Base-by-base conservation (phyloP, 2,797 vertebrate species). In the Sebastes taczanowskii region DNA sequence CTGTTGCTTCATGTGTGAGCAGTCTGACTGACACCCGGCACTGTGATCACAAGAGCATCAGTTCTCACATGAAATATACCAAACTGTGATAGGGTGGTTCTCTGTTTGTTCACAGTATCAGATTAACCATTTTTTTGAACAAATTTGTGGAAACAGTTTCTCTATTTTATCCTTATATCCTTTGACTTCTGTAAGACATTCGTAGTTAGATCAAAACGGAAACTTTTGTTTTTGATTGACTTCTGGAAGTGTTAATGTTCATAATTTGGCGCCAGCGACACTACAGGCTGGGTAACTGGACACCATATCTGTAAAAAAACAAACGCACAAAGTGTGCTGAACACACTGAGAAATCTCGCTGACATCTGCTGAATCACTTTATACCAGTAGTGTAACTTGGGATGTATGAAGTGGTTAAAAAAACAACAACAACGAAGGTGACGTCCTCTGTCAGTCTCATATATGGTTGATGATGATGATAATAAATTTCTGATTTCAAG, bases 401-500 rank as follows among this genome's bases (percentile, higher is more conserved):
- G 34, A 27, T 75, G 23, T 62, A 34, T 29, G 23, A 73, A 67
- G 52, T 52, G 30, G 29, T 74, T 56, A 38, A 63, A 55, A 20
- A 42, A 77, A 13, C 2, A 11, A 16, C 38, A 77, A 13, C 3
- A 11, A 42, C 38, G 14, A 55, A 27, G n/a, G 29, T 56, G 53
- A 55, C 14, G 1, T 60, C 18, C 55, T 70, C 52, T 56, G 22
- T 70, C 9, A 16, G 66, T 67, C 20, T 67, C n/a, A 64, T 63
- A 32, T 71, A 25, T 58, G 20, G 27, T 32, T 29, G 34, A 71
- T 62, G 25, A 18, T 49, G 25, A 29, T 49, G 20, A 52, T 52
- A 86, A 81, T 86, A 81, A 71, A 86, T 46, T 22, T 65, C 10
- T 74, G 11, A 58, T 61, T 65, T 71, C 1, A 71, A 71, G 11